Percentiles rank a stretch among this genome's conserved stretches.
These are phyloP conservation scores for Sturnus vulgaris DNA, from an alignment of 2,113 vertebrate genomes.

Conservation along the genomic window DNA sequence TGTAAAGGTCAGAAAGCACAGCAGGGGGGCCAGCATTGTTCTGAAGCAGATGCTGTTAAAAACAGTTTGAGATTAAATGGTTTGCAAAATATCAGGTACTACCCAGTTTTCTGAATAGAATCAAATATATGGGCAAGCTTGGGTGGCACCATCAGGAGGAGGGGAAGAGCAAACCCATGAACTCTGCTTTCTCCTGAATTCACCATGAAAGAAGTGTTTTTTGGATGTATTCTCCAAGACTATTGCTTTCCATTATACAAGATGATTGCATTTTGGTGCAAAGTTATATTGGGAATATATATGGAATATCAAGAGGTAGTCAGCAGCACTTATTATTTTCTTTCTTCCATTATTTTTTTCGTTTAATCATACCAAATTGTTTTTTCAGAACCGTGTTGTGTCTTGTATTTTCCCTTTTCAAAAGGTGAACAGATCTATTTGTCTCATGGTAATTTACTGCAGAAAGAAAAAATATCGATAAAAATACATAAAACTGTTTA, in stretches of 20 bases:
- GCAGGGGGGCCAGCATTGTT: not conserved
- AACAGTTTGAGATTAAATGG: not conserved
- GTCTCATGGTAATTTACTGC: not conserved
- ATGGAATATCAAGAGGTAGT: not conserved
- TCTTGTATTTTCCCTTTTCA: not conserved
- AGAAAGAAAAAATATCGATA: not conserved
- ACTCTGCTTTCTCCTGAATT: not conserved
- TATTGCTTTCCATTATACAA: not conserved
- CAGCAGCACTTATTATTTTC: not conserved
- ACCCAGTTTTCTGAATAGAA: not conserved
- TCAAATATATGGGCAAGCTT: not conserved
- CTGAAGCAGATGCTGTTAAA: not conserved
- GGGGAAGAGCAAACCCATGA: accelerated
- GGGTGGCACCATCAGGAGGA: not conserved
- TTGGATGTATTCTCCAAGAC: not conserved
- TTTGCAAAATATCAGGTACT: not conserved
- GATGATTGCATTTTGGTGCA: not conserved
- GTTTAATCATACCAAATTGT: not conserved
- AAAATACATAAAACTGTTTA: not conserved
- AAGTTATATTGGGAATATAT: not conserved
- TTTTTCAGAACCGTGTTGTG: not conserved
- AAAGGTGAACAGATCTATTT: not conserved
- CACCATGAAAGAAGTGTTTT: not conserved
- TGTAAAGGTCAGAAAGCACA: not conserved
- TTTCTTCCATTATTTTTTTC: not conserved